These are phyloP conservation scores for Alviniconcha marisindica DNA, from an alignment of 1,140 invertebrate species.

Conservation along the genomic window DNA sequence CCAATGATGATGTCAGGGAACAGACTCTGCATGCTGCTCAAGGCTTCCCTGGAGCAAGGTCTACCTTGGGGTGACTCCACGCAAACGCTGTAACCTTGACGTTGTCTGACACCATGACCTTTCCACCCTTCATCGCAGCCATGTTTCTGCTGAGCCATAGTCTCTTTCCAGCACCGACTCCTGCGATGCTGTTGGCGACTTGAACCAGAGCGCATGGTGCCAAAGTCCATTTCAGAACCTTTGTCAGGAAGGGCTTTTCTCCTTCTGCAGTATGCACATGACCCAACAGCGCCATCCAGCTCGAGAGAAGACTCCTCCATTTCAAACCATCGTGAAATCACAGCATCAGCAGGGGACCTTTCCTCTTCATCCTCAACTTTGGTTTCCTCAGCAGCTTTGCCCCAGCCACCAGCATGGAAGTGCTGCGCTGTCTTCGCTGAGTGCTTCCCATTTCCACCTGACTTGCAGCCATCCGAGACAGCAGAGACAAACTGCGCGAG, in stretches of 20 bases:
- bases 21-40: not conserved
- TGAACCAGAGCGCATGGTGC: not conserved
- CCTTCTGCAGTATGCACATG: not conserved
- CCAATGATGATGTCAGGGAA: slow-evolving; percentile 35
- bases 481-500: slow-evolving; percentile 37
- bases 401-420: not conserved
- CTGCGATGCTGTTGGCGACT: not conserved
- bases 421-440: not conserved
- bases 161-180: not conserved
- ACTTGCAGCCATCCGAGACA: slow-evolving; percentile 26
- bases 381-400: not conserved
- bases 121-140: not conserved
- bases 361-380: not conserved
- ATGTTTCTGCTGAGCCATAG: too few species aligned
- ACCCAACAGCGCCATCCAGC: not conserved
- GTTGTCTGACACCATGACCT: not conserved
- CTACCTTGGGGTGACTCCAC: too few species aligned
- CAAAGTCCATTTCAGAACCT: not conserved
- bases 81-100: not conserved
- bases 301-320: slow-evolving; percentile 2
- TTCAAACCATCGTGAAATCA: not conserved
- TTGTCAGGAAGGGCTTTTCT: not conserved
- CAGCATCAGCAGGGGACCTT: not conserved
- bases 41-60: not conserved
- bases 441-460: not conserved